Conservation (phyloP, 2,888 invertebrate genomes). For the Pammene fasciana region DNA sequence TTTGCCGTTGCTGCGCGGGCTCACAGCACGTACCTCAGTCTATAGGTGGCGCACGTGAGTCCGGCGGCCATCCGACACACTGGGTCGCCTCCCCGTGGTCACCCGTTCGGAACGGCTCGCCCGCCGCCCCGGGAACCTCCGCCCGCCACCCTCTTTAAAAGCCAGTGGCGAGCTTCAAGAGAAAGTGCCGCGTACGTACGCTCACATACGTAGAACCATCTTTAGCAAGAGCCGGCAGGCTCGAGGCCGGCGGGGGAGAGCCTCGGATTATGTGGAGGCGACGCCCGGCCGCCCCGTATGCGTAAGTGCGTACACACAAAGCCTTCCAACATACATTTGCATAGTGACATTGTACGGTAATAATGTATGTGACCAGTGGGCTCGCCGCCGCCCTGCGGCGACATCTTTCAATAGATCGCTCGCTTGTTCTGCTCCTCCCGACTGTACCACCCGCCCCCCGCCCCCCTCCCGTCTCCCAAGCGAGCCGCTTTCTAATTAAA, state of each 20-base stretch:
- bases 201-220: constrained; percentile 81
- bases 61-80: constrained; percentile 60
- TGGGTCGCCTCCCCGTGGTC: constrained; percentile 80
- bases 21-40: constrained; percentile 45
- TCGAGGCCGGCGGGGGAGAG: constrained; percentile 65
- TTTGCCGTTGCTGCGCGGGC: constrained; percentile 38
- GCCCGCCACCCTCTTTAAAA: constrained; percentile 81
- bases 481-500: constrained; percentile 62
- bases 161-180: constrained; percentile 85
- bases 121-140: constrained; percentile 60
- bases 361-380: constrained; percentile 82
- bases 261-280: constrained; percentile 78
- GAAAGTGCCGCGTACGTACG: constrained; percentile 83
- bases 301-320: constrained; percentile 82
- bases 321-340: constrained; percentile 82
- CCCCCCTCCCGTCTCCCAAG: constrained; percentile 42
- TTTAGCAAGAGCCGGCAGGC: constrained; percentile 70
- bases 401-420: constrained; percentile 77
- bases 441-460: constrained; percentile 42
- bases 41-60: constrained; percentile 61
- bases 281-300: constrained; percentile 73
- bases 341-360: constrained; percentile 83
- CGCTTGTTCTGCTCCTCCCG: constrained; percentile 54
- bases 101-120: constrained; percentile 79
- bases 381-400: constrained; percentile 67